Conservation (phyloP, 2,888 invertebrate genomes). For the Peribatodes rhomboidaria region DNA sequence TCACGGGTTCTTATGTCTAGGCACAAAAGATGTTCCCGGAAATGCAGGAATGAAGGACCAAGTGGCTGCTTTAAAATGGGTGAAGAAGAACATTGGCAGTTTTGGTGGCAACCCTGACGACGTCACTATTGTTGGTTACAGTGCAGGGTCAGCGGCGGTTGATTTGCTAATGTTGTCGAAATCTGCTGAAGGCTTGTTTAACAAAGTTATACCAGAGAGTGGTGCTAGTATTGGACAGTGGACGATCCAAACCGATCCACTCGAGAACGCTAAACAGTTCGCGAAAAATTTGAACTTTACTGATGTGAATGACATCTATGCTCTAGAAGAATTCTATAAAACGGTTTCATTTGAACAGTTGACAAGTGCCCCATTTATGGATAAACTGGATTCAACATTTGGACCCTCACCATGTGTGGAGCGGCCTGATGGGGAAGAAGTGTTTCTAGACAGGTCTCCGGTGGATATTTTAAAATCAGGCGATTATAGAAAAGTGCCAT, state of each 20-base stretch:
- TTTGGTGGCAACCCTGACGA: conserved; percentile 72
- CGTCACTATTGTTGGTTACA: conserved; percentile 65
- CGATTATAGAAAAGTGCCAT: conserved; percentile 56
- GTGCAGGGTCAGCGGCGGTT: conserved; percentile 66
- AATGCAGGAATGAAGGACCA: conserved; percentile 76
- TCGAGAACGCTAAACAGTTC: conserved; percentile 60
- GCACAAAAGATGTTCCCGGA: conserved; percentile 66
- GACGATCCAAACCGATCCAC: conserved; percentile 61
- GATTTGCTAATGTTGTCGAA: conserved; percentile 66
- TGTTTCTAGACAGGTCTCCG: conserved; percentile 59
- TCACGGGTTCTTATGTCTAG: conserved; percentile 68
- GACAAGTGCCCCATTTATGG: conserved; percentile 31
- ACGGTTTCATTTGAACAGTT: conserved; percentile 54
- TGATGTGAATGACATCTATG: conserved; percentile 56
- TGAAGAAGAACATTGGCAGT: conserved; percentile 63
- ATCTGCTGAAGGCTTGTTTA: conserved; percentile 61
- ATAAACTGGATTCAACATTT: conserved; percentile 39
- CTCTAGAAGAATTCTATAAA: conserved; percentile 65
- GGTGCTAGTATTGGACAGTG: conserved; percentile 56
- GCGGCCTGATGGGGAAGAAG: conserved; percentile 42
- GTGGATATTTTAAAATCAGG: conserved; percentile 57
- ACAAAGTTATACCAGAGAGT: conserved; percentile 66
- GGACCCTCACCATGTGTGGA: conserved; percentile 54
- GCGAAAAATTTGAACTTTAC: conserved; percentile 57
- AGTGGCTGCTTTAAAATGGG: conserved; percentile 65